Evolutionary conservation across 2,797 vertebrate genomes (phyloP), one percentile per base, ranked within the genome.

Genomic region (Lophius americanus): DNA sequence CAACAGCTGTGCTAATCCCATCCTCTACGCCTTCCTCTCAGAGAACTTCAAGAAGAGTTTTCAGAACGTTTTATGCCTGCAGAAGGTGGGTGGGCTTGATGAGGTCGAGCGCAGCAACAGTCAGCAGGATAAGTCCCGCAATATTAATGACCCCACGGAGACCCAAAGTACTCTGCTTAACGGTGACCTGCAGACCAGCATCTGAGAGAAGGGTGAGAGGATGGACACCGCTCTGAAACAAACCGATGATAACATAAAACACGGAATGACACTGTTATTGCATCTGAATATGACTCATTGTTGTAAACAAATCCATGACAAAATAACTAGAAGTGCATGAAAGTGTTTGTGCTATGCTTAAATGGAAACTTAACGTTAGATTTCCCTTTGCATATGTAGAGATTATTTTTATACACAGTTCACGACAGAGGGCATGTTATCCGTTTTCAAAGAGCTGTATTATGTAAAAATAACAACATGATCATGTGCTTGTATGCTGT

Each of bases 11-110:
- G 97, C 97, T 84, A 99, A 99, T 86, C 97, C 97, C 48, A 97
- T 99, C 83, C 95, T 99, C 3, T 99, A 99, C 0, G 97, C 97
- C 68, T 98, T 99, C 90, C 90, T 99, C 76, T 98, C 97, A 0
- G 96, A 99, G 89, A 99, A 99, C 93, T 98, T 98, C 91, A 98
- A 97, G 91, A 99, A 98, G 92, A 99, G 97, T 85, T 99, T 98
- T 90, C 96, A 98, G 93, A 99, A 98, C 4, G 96, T 98, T 9
- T 93, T 99, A 49, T 98, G 97, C 84, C 89, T 97, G 70, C 93
- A 96, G 81, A 97, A 95, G 90, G 94, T 94, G 41, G 92, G 95
- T 0, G 94, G 96, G 52, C 89, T 96, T 78, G 96, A 98, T 0
- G 96, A 97, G 61, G 92, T 85, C 0, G 96, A 98, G 39, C 91